Percentiles rank a stretch among this genome's conserved stretches.
Evolutionary conservation across 2,797 vertebrate species (phyloP).

Genomic region (Silurus aristotelis): DNA sequence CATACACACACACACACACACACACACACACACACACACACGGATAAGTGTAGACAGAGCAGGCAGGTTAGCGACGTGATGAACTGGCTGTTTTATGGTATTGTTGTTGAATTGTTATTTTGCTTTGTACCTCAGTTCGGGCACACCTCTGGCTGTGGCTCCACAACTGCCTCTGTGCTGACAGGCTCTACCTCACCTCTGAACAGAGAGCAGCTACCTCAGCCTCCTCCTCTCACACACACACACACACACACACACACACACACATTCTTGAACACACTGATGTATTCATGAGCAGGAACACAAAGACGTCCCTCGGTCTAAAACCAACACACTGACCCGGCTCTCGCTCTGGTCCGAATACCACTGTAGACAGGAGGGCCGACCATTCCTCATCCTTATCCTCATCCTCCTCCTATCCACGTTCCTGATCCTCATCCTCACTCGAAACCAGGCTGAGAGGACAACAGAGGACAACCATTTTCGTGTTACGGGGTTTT

Average conservation of each 20-base stretch:
- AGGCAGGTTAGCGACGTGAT: slow-evolving; percentile 36
- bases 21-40: slow-evolving; percentile 29
- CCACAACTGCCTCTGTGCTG: slow-evolving; percentile 73
- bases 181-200: slow-evolving; percentile 85
- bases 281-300: slow-evolving; percentile 58
- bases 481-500: not conserved
- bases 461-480: slow-evolving; percentile 15
- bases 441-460: slow-evolving; percentile 33
- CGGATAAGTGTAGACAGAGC: slow-evolving; percentile 57
- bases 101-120: slow-evolving; percentile 33
- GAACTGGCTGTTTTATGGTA: slow-evolving; percentile 47
- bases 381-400: slow-evolving; percentile 65
- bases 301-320: slow-evolving; percentile 34
- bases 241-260: slow-evolving; percentile 56
- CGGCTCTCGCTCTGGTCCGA: slow-evolving; percentile 66
- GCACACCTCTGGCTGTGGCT: slow-evolving; percentile 76
- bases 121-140: slow-evolving; percentile 78
- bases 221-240: slow-evolving; percentile 60
- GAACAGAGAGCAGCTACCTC: slow-evolving; percentile 78
- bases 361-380: slow-evolving; percentile 80
- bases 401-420: slow-evolving; percentile 49
- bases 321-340: slow-evolving; percentile 48
- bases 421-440: not conserved
- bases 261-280: slow-evolving; percentile 51
- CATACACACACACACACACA: slow-evolving; percentile 12